Percentiles rank a stretch among this genome's conserved stretches.
Evolutionary conservation across 2,113 vertebrate species (phyloP).

Genomic region (Sclerurus mexicanus): DNA sequence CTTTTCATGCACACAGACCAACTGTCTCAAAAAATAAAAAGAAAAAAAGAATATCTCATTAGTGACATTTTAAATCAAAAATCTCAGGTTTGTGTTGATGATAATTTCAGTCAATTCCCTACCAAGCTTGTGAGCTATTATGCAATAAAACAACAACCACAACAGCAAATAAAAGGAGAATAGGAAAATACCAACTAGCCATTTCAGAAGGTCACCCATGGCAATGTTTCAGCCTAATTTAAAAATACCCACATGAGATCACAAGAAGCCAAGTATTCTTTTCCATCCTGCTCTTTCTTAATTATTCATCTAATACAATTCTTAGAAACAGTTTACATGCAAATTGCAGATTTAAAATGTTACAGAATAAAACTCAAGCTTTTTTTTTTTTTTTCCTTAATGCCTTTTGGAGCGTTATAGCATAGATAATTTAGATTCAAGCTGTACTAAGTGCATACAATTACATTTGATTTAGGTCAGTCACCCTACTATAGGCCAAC

Average conservation of each 20-base stretch:
- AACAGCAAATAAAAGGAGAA: neutral
- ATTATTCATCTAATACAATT: constrained; percentile 20
- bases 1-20: neutral
- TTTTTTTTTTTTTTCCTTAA: constrained; percentile 17
- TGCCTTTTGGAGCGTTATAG: neutral
- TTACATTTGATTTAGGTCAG: constrained; percentile 63
- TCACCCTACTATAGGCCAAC: neutral
- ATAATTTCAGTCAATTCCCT: constrained; percentile 3
- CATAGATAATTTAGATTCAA: constrained; percentile 57
- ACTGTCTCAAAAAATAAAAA: neutral
- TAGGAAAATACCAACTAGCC: neutral
- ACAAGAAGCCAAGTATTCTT: constrained; percentile 39
- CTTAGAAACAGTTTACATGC: constrained; percentile 20
- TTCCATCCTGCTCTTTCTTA: constrained; percentile 10
- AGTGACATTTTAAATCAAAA: constrained; percentile 1
- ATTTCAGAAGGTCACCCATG: neutral
- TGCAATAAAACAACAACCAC: neutral
- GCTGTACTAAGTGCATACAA: constrained; percentile 23
- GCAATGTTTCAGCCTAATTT: constrained; percentile 36
- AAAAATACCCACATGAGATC: neutral
- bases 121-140: neutral
- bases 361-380: constrained; percentile 23
- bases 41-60: neutral
- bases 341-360: constrained; percentile 59
- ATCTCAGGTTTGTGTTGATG: neutral